Conservation (phyloP, 2,113 vertebrate species). For the Epinephelus fuscoguttatus region DNA sequence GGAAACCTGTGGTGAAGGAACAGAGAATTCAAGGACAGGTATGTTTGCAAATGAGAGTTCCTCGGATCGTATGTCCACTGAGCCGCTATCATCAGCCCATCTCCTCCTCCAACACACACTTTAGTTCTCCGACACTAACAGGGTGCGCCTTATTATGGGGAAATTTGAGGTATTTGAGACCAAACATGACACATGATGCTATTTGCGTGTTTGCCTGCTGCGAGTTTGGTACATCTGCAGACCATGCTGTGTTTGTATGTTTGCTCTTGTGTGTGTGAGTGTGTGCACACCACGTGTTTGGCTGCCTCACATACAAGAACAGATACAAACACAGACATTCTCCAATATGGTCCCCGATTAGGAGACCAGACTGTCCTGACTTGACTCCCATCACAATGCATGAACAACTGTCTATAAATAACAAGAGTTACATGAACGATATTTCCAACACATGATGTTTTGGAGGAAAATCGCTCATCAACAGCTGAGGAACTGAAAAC, state of each 20-base stretch:
- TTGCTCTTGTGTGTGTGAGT: conserved; percentile 9
- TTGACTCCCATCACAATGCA: conserved; percentile 50
- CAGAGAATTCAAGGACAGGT: conserved; percentile 83
- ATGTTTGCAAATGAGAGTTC: conserved; percentile 79
- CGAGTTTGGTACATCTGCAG: conserved; percentile 68
- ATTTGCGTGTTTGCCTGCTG: conserved; percentile 46
- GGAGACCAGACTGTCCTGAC: conserved; percentile 65
- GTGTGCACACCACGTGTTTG: conserved; percentile 57
- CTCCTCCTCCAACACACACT: conserved; percentile 26
- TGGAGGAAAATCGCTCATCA: neutral
- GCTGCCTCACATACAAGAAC: conserved; percentile 55
- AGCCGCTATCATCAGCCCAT: conserved; percentile 35
- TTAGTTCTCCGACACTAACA: neutral
- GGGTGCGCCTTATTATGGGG: neutral
- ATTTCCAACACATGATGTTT: conserved; percentile 16
- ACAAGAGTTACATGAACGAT: conserved; percentile 4
- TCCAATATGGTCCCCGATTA: conserved; percentile 71
- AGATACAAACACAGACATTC: conserved; percentile 72
- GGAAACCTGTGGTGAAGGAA: conserved; percentile 77
- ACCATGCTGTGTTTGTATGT: conserved; percentile 64
- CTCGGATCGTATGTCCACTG: conserved; percentile 56
- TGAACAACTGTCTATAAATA: conserved; percentile 42
- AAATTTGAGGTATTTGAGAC: conserved; percentile 24
- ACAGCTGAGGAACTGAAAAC: neutral
- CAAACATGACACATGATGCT: conserved; percentile 35